Conservation (phyloP, 2,888 invertebrate genomes). For the Eristalis pertinax region DNA sequence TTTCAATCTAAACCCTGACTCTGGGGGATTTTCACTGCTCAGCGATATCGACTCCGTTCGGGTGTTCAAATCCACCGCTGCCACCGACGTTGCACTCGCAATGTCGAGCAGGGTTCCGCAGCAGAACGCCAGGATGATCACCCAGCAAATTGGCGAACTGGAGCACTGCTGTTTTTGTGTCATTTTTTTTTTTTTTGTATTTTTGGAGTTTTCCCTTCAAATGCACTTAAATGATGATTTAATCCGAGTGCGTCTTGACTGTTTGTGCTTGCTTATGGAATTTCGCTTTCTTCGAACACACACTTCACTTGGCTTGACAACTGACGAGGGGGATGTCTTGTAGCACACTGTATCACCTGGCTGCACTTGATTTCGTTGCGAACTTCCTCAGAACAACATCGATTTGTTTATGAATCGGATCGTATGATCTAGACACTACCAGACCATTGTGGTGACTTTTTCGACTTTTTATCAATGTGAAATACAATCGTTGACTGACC, state of each 20-base stretch:
- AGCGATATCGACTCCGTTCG: constrained; percentile 38
- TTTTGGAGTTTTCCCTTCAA: not conserved
- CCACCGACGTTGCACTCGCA: constrained; percentile 3
- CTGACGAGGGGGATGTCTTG: not conserved
- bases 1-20: constrained; percentile 42
- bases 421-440: constrained; percentile 17
- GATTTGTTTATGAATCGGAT: constrained; percentile 38
- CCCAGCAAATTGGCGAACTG: not conserved
- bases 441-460: constrained; percentile 37
- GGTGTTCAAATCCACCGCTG: constrained; percentile 6
- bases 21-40: constrained; percentile 18
- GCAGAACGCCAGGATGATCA: constrained; percentile 36
- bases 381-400: constrained; percentile 9
- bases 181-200: not conserved
- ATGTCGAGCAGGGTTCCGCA: not conserved
- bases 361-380: not conserved
- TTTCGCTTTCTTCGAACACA: constrained; percentile 20
- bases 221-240: not conserved
- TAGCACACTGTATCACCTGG: not conserved
- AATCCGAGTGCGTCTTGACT: not conserved
- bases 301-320: not conserved
- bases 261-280: not conserved
- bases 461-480: constrained; percentile 42
- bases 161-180: not conserved
- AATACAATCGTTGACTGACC: constrained; percentile 60